Base-by-base conservation (phyloP, 92 coral and sea anemone genomes). In the Actinernus sp. region DNA sequence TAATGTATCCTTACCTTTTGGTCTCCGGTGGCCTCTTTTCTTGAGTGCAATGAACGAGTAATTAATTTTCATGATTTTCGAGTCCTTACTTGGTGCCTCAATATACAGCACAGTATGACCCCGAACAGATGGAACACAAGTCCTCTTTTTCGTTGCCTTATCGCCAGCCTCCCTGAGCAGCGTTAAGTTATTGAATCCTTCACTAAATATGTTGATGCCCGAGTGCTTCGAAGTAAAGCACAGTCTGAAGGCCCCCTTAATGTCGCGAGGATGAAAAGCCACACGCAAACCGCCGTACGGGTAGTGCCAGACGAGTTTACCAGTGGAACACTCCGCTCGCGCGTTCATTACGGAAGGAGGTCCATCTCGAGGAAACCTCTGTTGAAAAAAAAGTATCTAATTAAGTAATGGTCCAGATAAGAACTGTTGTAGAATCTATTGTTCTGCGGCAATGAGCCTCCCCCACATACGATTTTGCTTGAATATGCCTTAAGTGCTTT, bases 201-300 rank as follows among this genome's bases (percentile, higher is more conserved):
- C 91, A 5, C 45, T 75, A 67, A 71, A 95, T 45, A 95, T 81
- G 31, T 60, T 76, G 26, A 88, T 70, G 0, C 89, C 99, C 2
- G 71, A 69, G 46, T 61, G 55, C 23, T 50, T 56, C 2, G 95
- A 57, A 11, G 76, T 76, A 25, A 95, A 79, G 45, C 99, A 95
- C 5, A 95, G 63, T 41, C 88, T 74, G 60, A 87, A 95, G 13
- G 80, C 76, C 30, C 68, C 84, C 25, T 65, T 79, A 26, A 91
- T 82, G 26, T 58, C 83, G 11, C 70, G 70, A 4, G 97, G 97
- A 60, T 80, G 74, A 39, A 91, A 95, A 13, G 88, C 76, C 68
- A 83, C 79, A 48, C 97, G 71, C 41, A 95, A 80, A 18, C 99
- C 99, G 2, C 99, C 99, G 34, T 74, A 87, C 13, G 99, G 99